Percentiles rank a stretch among this genome's conserved stretches.
These are phyloP conservation scores for Crematogaster levior DNA, from an alignment of 2,888 invertebrate genomes.

Conservation along the genomic window DNA sequence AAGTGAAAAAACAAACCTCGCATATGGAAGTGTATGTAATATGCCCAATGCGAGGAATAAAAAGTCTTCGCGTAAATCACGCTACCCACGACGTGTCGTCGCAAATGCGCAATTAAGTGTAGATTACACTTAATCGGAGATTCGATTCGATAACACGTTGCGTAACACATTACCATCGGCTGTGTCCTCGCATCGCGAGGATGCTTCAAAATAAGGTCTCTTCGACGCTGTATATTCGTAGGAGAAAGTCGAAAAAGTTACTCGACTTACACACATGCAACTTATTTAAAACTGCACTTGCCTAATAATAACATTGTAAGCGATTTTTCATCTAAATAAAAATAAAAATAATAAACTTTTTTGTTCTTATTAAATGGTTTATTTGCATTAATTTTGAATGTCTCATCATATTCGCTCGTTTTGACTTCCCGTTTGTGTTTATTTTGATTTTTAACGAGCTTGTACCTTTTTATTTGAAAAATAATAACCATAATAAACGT, in stretches of 20 bases:
- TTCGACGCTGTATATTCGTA: conserved; percentile 5
- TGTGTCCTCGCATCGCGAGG: conserved; percentile 37
- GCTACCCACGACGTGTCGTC: conserved; percentile 37
- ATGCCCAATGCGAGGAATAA: neutral
- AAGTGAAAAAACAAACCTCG: conserved; percentile 28
- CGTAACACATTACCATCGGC: conserved; percentile 31
- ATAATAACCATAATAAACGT: neutral
- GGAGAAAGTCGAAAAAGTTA: conserved; percentile 46
- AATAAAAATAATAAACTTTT: no score
- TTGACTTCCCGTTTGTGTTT: no score
- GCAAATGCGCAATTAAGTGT: conserved; percentile 39
- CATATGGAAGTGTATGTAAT: neutral
- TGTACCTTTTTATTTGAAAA: no score
- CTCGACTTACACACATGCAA: neutral
- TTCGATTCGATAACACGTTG: conserved; percentile 49
- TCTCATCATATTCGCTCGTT: no score
- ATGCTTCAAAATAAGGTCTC: conserved; percentile 45
- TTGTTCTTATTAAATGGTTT: no score
- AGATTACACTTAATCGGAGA: conserved; percentile 27
- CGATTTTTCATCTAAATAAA: neutral
- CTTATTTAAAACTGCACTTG: neutral
- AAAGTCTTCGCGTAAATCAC: conserved; percentile 6
- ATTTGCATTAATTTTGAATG: no score
- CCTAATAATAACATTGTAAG: neutral
- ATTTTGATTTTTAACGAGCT: no score